Conservation (phyloP, 2,888 invertebrate genomes). For the Eupithecia dodoneata region DNA sequence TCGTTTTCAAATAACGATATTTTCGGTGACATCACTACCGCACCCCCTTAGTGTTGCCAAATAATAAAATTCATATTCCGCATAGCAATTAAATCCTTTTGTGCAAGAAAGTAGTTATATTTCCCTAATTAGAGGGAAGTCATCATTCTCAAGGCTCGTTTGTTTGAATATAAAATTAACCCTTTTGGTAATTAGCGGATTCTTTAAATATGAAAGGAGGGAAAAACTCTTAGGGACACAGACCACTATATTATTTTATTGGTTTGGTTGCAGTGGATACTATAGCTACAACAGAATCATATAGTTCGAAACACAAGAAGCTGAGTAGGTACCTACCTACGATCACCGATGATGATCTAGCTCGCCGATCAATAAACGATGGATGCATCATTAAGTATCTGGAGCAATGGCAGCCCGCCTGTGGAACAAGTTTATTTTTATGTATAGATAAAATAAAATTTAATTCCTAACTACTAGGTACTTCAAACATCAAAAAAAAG, state of each 20-base stretch:
- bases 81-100: slow-evolving; percentile 48
- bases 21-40: slow-evolving; percentile 45
- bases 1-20: neutral
- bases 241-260: neutral
- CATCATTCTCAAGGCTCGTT: slow-evolving; percentile 36
- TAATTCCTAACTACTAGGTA: no score
- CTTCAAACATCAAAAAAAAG: no score
- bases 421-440: no score
- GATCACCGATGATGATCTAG: neutral
- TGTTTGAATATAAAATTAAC: slow-evolving; percentile 32
- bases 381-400: neutral
- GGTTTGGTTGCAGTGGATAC: neutral
- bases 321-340: neutral
- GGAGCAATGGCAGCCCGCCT: no score
- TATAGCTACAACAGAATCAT: neutral
- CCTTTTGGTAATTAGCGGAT: slow-evolving; percentile 22
- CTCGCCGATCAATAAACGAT: neutral
- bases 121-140: slow-evolving; percentile 41
- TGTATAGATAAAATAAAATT: no score
- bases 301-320: neutral
- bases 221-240: neutral
- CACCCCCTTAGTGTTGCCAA: slow-evolving; percentile 57
- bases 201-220: neutral
- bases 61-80: slow-evolving; percentile 53
- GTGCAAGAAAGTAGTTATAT: slow-evolving; percentile 40